Conservation (phyloP, 2,888 invertebrate species). For the Philhelius pedissequus region DNA sequence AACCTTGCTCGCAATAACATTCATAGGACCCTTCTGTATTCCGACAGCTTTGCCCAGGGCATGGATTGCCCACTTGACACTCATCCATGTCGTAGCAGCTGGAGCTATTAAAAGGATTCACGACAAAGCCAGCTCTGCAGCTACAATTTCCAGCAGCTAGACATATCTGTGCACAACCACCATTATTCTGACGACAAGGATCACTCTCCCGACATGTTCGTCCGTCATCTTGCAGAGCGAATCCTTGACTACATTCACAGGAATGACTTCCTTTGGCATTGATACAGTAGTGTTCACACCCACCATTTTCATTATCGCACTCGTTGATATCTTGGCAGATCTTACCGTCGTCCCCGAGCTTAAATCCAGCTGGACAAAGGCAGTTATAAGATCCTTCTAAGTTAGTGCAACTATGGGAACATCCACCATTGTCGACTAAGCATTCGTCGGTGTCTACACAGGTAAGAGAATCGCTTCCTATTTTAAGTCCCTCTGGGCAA, state of each 20-base stretch:
- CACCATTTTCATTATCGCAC: conserved; percentile 78
- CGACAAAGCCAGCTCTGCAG: conserved; percentile 79
- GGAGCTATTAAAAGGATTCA: conserved; percentile 72
- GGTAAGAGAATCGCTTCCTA: conserved; percentile 77
- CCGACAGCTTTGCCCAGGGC: conserved; percentile 80
- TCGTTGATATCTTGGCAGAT: conserved; percentile 80
- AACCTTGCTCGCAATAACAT: conserved; percentile 83
- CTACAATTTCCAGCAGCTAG: conserved; percentile 72
- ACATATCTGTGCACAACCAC: conserved; percentile 80
- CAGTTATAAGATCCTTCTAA: conserved; percentile 73
- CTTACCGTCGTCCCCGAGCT: conserved; percentile 76
- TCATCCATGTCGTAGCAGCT: conserved; percentile 80
- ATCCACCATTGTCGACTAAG: conserved; percentile 74
- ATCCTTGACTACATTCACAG: conserved; percentile 79
- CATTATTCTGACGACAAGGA: conserved; percentile 78
- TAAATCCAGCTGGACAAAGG: conserved; percentile 78
- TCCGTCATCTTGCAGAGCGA: conserved; percentile 70
- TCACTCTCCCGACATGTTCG: conserved; percentile 78
- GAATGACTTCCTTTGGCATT: conserved; percentile 81
- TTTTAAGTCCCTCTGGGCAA: conserved; percentile 78
- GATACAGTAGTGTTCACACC: conserved; percentile 74
- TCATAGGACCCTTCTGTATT: conserved; percentile 80
- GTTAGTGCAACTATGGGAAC: conserved; percentile 79
- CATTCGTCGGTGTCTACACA: conserved; percentile 80
- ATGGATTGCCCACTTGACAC: conserved; percentile 80